phyloP scores from a whole-genome alignment of 1,140 invertebrate species.

The Coenobita brevimanus region DNA sequence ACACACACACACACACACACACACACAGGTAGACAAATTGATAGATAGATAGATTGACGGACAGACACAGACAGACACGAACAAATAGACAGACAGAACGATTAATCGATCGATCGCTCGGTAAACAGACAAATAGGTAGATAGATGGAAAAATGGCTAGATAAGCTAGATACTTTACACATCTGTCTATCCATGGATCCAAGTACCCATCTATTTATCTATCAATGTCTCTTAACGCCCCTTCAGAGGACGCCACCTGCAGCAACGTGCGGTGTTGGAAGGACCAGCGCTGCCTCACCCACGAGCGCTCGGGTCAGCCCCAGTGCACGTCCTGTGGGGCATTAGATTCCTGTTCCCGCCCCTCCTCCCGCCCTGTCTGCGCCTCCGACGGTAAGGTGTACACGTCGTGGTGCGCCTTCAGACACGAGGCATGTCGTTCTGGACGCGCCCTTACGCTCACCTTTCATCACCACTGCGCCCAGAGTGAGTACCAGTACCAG shows the following conservation, averaged over 20 bases:
- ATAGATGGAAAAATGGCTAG: constrained; percentile 9
- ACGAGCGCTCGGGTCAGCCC: constrained; percentile 81
- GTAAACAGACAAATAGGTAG: background rate
- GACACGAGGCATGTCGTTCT: constrained; percentile 81
- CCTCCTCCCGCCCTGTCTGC: constrained; percentile 83
- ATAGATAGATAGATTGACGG: no score
- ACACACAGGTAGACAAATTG: no score
- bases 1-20: no score
- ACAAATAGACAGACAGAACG: no score
- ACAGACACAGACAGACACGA: no score
- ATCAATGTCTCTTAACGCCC: no score
- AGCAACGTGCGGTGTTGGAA: constrained; percentile 82
- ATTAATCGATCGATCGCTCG: background rate
- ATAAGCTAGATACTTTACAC: background rate
- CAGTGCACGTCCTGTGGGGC: constrained; percentile 88
- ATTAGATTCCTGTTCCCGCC: constrained; percentile 80
- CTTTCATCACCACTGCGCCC: constrained; percentile 46
- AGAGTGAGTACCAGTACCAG: constrained; percentile 36
- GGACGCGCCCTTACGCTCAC: constrained; percentile 74
- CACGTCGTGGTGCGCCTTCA: constrained; percentile 81
- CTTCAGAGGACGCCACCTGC: constrained; percentile 84
- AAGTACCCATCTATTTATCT: no score
- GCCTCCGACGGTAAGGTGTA: constrained; percentile 81
- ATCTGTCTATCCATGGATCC: background rate
- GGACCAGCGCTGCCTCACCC: constrained; percentile 84